Percentiles rank a stretch among this genome's conserved stretches.
phyloP scores from a whole-genome alignment of 2,888 invertebrate genomes.

The Amaurobius ferox region DNA sequence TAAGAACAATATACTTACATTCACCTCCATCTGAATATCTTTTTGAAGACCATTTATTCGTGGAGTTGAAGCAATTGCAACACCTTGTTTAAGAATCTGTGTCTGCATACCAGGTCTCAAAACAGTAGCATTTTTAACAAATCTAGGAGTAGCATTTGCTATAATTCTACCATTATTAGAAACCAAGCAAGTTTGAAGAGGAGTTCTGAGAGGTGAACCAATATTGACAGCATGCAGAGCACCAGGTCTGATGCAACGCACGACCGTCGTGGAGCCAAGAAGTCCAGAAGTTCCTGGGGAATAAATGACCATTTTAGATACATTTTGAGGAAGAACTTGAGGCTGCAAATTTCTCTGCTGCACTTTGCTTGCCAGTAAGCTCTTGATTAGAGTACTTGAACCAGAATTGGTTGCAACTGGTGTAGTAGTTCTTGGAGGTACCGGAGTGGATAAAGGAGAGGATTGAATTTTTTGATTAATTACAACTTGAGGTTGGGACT shows the following conservation, averaged over 20 bases:
- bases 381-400: conserved; percentile 92
- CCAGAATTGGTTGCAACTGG: conserved; percentile 78
- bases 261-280: neutral
- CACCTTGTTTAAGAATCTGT: conserved; percentile 23
- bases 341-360: conserved; percentile 74
- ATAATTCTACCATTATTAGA: conserved; percentile 28
- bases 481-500: neutral
- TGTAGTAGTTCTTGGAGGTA: conserved; percentile 74
- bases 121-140: conserved; percentile 1
- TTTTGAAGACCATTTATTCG: conserved; percentile 72
- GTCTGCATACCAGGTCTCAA: conserved; percentile 1
- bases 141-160: neutral
- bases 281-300: conserved; percentile 8
- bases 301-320: conserved; percentile 41
- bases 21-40: conserved; percentile 40
- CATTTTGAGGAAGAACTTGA: conserved; percentile 32
- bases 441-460: neutral
- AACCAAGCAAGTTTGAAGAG: conserved; percentile 23
- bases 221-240: conserved; percentile 24
- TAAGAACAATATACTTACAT: too few relatives aligned
- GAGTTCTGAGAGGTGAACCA: neutral
- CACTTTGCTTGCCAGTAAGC: conserved; percentile 95
- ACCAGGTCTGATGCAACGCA: conserved; percentile 25
- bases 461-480: neutral
- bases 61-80: conserved; percentile 41